phyloP scores from a whole-genome alignment of 1,140 invertebrate genomes.

The Bombus impatiens region DNA sequence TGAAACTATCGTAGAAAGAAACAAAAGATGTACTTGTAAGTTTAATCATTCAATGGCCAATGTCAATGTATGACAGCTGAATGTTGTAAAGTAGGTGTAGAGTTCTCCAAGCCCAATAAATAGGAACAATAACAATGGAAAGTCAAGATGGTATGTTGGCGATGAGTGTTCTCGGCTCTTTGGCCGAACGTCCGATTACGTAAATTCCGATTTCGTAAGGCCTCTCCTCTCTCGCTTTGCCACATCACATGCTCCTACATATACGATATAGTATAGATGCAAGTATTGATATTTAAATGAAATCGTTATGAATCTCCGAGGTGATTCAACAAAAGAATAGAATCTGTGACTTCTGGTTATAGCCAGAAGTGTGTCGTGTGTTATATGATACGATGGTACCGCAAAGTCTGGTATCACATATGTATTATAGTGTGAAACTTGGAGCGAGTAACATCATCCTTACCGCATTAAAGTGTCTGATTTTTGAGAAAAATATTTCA shows the following conservation, averaged over 20 bases:
- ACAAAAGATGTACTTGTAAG: too few relatives aligned
- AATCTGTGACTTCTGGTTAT: constrained; percentile 5
- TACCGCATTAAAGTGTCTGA: background rate
- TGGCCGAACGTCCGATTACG: too few relatives aligned
- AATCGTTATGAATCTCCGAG: background rate
- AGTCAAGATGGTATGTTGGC: too few relatives aligned
- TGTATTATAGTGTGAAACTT: background rate
- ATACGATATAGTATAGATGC: background rate
- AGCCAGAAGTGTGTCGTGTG: background rate
- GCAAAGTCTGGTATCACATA: constrained; percentile 10
- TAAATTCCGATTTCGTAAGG: too few relatives aligned
- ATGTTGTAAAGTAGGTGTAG: too few relatives aligned
- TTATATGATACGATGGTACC: constrained; percentile 25
- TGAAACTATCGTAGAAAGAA: too few relatives aligned
- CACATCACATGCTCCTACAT: too few relatives aligned
- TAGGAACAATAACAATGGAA: background rate
- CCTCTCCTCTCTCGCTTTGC: too few relatives aligned
- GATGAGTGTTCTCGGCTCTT: too few relatives aligned
- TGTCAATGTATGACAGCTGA: too few relatives aligned
- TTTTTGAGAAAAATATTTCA: background rate
- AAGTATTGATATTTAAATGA: background rate
- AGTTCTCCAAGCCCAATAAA: background rate
- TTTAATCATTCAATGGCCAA: too few relatives aligned
- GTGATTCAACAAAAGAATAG: background rate
- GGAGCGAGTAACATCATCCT: background rate